Percentiles rank a stretch among this genome's conserved stretches.
phyloP scores from a whole-genome alignment of 2,888 invertebrate species.

The Acanthacorydalis orientalis region DNA sequence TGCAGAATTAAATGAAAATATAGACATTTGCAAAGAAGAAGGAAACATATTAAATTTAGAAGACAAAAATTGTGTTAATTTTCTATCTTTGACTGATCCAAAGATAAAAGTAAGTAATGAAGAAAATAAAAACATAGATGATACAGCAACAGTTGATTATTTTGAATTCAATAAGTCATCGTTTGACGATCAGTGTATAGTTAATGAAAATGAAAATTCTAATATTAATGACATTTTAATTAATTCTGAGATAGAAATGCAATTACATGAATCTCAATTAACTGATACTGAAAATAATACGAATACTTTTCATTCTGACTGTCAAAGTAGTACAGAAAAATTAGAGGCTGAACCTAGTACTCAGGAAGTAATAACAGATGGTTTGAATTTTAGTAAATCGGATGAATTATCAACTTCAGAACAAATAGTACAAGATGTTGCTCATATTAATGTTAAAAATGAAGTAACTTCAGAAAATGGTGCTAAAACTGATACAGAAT shows the following conservation, averaged over 20 bases:
- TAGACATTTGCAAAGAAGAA: too few species aligned
- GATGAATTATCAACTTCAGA: background rate
- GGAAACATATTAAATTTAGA: too few species aligned
- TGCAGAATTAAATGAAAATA: too few species aligned
- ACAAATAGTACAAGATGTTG: background rate
- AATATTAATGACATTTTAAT: background rate
- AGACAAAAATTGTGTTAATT: too few species aligned
- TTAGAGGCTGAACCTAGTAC: slow-evolving; percentile 1
- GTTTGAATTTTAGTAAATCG: background rate
- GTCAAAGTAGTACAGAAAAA: slow-evolving; percentile 1
- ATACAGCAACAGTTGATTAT: too few species aligned
- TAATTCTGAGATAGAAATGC: background rate
- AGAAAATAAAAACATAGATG: too few species aligned
- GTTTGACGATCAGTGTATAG: background rate
- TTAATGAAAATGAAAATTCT: background rate
- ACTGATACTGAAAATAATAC: background rate
- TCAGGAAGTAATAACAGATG: background rate
- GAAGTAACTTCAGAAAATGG: too few species aligned
- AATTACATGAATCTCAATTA: background rate
- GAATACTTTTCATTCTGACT: background rate
- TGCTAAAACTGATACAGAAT: too few species aligned
- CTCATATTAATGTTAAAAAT: too few species aligned
- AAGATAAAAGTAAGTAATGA: too few species aligned
- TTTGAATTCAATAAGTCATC: background rate
- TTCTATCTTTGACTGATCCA: too few species aligned